phyloP scores from a whole-genome alignment of 2,113 vertebrate species.

The Spermophilus dauricus region DNA sequence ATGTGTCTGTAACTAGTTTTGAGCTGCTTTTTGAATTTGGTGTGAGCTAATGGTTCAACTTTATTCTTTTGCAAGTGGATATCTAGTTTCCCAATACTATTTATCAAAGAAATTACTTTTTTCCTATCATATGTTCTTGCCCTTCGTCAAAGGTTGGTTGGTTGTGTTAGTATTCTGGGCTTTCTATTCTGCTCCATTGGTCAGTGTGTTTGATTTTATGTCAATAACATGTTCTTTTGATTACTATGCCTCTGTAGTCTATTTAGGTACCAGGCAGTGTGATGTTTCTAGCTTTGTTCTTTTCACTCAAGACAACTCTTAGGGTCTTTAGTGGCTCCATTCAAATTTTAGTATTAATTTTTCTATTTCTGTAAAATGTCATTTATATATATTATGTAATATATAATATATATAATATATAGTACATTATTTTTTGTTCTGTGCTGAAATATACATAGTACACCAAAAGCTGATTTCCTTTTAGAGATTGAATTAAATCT shows the following conservation, averaged over 20 bases:
- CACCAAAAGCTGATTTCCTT: background rate
- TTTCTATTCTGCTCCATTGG: background rate
- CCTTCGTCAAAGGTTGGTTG: background rate
- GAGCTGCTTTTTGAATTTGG: background rate
- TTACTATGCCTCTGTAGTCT: background rate
- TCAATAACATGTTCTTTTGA: background rate
- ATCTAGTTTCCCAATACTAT: background rate
- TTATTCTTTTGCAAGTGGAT: background rate
- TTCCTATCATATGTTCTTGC: background rate
- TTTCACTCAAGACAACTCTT: background rate
- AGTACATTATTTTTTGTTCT: no score
- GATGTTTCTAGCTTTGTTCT: background rate
- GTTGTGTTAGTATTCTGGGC: background rate
- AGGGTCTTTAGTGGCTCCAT: background rate
- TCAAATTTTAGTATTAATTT: background rate
- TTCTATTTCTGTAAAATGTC: background rate
- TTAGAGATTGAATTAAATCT: background rate
- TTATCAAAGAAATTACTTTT: background rate
- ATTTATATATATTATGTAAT: background rate
- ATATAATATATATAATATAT: no score
- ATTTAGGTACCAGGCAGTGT: background rate
- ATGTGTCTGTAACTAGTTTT: background rate
- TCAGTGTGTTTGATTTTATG: background rate
- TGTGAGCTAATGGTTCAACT: background rate
- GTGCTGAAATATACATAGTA: no score